Evolutionary conservation across 2,888 invertebrate genomes (phyloP), one percentile per base, ranked within the genome.

Genomic region (Pyrocoelia pectoralis): DNA sequence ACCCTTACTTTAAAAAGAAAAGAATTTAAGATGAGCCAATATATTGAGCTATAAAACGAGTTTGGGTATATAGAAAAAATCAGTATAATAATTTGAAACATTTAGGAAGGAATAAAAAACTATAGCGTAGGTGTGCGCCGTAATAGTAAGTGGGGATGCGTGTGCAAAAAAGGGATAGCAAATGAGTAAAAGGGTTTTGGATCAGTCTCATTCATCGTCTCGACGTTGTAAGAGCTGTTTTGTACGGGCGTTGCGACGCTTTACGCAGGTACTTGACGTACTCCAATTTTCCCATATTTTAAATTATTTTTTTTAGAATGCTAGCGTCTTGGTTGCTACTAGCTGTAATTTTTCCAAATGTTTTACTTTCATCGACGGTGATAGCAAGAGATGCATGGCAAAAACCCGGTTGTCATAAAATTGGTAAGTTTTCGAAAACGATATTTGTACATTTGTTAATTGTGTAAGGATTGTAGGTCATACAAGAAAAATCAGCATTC

Each of bases 321-420:
- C 76, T 80, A 73, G 74, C 76, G 65, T 77, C 77, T 70, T 81
- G 80, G 80, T 74, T 81, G 66, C 72, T 81, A 61, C 73, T 81
- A 65, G 73, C 75, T 61, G 70, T 80, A 59, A 77, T 78, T 29
- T 70, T 77, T 55, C 75, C 80, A 12, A 76, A 78, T 69, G 77
- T 77, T 29, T 73, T 79, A 65, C 64, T 77, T 40, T 68, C 77
- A 14, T 72, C 74, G 24, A 68, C 76, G 12, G 76, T 71, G 38
- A 71, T 69, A 48, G 72, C 76, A 73, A 76, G 83, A 70, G 84
- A 88, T 67, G 77, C 85, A 48, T 92, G 92, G 92, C 85, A 88
- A 68, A 88, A 87, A 74, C 91, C 92, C 14, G 93, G 93, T 54
- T 93, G 93, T 75, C 91, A 93, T 76, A 88, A 88, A 85, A 89